Conservation (phyloP, 2,113 vertebrate species). For the Odocoileus virginianus region DNA sequence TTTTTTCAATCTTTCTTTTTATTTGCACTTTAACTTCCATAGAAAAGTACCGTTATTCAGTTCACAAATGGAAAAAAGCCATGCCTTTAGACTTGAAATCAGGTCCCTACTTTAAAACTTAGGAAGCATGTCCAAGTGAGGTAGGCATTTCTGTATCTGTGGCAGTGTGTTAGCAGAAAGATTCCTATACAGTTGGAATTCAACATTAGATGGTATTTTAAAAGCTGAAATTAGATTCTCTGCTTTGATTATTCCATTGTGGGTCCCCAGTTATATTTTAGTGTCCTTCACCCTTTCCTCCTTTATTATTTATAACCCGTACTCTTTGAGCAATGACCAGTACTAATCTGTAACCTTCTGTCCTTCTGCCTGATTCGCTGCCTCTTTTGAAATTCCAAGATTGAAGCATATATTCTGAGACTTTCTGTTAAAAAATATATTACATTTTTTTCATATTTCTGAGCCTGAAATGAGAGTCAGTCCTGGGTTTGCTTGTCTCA, state of each 20-base stretch:
- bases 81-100: not conserved
- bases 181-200: conserved; percentile 46
- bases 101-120: not conserved
- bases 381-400: conserved; percentile 95
- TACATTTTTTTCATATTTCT: conserved; percentile 88
- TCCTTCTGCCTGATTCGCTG: conserved; percentile 97
- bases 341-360: conserved; percentile 99
- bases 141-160: conserved; percentile 8
- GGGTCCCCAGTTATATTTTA: conserved; percentile 89
- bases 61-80: not conserved
- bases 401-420: conserved; percentile 88
- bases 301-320: conserved; percentile 99
- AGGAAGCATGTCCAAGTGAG: not conserved
- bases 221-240: conserved; percentile 95
- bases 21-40: not conserved
- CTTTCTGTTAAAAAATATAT: conserved; percentile 87
- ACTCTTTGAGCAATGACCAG: conserved; percentile 99
- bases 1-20: not conserved
- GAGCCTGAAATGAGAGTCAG: conserved; percentile 86
- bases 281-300: conserved; percentile 92
- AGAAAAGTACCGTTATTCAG: not conserved
- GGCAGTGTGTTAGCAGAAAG: conserved; percentile 40
- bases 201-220: conserved; percentile 86
- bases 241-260: conserved; percentile 93
- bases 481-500: conserved; percentile 82